Evolutionary conservation across 92 coral and sea anemone species (phyloP).

Genomic region (Palythoa grandiflora): DNA sequence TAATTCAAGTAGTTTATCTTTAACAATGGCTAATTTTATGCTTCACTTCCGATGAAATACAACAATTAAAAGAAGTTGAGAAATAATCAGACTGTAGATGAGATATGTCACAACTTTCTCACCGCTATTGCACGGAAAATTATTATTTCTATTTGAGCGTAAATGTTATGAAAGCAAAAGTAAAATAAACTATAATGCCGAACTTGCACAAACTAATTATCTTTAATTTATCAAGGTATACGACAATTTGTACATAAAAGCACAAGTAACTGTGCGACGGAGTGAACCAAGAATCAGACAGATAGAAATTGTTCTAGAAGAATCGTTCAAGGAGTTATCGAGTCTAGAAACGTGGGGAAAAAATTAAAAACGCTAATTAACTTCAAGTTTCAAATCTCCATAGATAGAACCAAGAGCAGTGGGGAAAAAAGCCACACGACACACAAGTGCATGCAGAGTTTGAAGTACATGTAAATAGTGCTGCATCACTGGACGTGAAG

Average conservation of each 20-base stretch:
- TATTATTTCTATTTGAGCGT: background rate
- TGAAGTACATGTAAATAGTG: background rate
- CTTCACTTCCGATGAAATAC: background rate
- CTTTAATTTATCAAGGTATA: slow-evolving; percentile 11
- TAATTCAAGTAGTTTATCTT: slow-evolving; percentile 8
- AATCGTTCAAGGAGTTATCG: background rate
- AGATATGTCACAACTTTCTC: slow-evolving; percentile 9
- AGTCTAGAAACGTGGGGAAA: background rate
- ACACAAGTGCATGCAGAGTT: background rate
- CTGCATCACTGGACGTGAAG: slow-evolving; percentile 20
- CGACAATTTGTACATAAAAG: background rate
- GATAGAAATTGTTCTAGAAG: background rate
- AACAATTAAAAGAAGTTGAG: slow-evolving; percentile 19
- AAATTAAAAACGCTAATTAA: background rate
- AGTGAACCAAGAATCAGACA: background rate
- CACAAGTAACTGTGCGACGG: background rate
- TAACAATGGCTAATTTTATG: slow-evolving; percentile 25
- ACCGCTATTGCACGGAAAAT: slow-evolving; percentile 9
- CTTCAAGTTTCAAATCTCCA: background rate
- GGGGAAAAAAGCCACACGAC: background rate
- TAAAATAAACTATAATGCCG: slow-evolving; percentile 19
- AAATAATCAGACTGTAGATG: background rate
- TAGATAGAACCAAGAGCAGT: background rate
- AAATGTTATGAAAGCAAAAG: slow-evolving; percentile 21
- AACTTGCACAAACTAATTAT: slow-evolving; percentile 13